Evolutionary conservation across 2,888 invertebrate species (phyloP).

Genomic region (Drosophila robusta): DNA sequence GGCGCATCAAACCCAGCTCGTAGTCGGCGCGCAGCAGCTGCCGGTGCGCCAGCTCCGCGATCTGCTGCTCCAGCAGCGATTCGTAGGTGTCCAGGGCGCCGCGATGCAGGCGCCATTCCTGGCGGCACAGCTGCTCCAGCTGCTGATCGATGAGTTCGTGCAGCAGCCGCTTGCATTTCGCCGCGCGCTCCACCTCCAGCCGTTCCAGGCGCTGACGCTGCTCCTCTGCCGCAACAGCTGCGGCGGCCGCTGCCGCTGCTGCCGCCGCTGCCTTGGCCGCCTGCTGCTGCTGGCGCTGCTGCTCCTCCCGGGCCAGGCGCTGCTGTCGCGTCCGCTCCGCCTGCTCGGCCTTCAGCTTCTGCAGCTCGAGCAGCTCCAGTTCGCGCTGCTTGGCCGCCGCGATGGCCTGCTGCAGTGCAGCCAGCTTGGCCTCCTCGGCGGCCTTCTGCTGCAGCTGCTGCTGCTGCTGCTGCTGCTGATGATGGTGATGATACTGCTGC

Average conservation of each 20-base stretch:
- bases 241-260: background rate
- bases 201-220: constrained; percentile 1
- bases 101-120: constrained; percentile 22
- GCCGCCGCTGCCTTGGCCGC: background rate
- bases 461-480: constrained; percentile 1
- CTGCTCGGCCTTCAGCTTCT: constrained; percentile 48
- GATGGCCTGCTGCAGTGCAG: constrained; percentile 55
- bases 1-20: constrained; percentile 81
- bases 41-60: background rate
- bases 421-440: constrained; percentile 44
- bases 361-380: constrained; percentile 44
- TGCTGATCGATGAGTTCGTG: constrained; percentile 11
- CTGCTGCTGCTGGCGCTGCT: constrained; percentile 8
- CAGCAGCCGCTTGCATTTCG: background rate
- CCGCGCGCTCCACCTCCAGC: background rate
- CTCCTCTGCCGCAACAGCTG: background rate
- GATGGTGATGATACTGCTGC: constrained; percentile 15
- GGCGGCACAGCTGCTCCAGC: constrained; percentile 12
- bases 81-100: constrained; percentile 14
- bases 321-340: constrained; percentile 29
- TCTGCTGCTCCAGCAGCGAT: constrained; percentile 19
- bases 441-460: constrained; percentile 25
- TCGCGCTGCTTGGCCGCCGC: constrained; percentile 55
- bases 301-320: constrained; percentile 8
- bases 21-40: constrained; percentile 47